phyloP scores from a whole-genome alignment of 2,113 vertebrate species.

The Rhea americana region DNA sequence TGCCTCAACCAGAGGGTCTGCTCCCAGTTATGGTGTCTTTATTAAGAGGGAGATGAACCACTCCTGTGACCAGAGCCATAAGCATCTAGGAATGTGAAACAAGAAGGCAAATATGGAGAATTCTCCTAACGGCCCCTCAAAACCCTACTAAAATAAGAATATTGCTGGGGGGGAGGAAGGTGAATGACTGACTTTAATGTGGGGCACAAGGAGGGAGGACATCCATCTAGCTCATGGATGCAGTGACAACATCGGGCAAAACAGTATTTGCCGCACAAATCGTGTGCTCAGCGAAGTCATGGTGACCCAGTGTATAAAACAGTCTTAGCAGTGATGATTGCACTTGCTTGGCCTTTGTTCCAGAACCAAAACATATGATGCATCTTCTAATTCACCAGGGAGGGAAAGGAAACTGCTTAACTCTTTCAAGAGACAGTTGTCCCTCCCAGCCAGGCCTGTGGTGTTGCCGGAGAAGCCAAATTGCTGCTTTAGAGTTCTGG shows the following conservation, averaged over 20 bases:
- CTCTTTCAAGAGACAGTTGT: not conserved
- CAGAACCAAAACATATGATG: not conserved
- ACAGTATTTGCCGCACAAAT: slow-evolving; percentile 22
- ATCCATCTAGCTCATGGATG: not conserved
- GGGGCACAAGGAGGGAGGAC: not conserved
- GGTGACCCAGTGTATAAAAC: slow-evolving; percentile 32
- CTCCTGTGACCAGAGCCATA: not conserved
- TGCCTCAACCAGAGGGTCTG: not conserved
- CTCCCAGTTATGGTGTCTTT: not conserved
- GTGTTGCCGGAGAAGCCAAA: not conserved
- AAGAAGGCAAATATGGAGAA: not conserved
- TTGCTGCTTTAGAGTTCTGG: not conserved
- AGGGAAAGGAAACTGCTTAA: not conserved
- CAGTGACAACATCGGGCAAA: slow-evolving; percentile 34
- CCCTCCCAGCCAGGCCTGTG: fast-evolving
- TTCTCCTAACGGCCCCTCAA: not conserved
- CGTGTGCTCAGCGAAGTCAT: not conserved
- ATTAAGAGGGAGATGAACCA: not conserved
- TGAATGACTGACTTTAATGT: not conserved
- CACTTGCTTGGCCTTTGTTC: slow-evolving; percentile 28
- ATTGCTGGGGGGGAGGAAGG: not conserved
- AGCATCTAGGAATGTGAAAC: not conserved
- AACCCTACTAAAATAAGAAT: not conserved
- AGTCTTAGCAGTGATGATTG: not conserved
- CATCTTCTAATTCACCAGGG: not conserved